Base-by-base conservation (phyloP, 2,113 vertebrate species). In the Erythrolamprus reginae region DNA sequence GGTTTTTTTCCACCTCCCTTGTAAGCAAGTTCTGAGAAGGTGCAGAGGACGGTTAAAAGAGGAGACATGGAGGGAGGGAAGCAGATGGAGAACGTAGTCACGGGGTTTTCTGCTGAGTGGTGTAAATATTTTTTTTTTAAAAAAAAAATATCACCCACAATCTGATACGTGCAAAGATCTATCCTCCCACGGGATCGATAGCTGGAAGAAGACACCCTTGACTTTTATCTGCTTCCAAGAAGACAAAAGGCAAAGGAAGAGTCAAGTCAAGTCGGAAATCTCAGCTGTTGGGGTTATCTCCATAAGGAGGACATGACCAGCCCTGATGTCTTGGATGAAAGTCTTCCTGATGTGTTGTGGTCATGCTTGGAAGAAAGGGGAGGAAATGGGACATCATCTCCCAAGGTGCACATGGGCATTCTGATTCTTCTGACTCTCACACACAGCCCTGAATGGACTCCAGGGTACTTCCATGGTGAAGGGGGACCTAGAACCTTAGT, bases 21-120 rank as follows among this genome's bases (percentile, higher is more conserved):
- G 45, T 15, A 19, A 56, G 93, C 89, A 52, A 24, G 94, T 94
- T 94, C 95, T 90, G 93, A 94, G 94, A 95, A 95, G 90, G 70
- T 23, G 94, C 89, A 94, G 96, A 97, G 93, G 96, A 95, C 95
- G 94, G 90, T 96, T 56, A 24, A 95, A 97, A 97, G 96, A 93
- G 0, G 88, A 70, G 15, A n/a, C n/a, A n/a, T n/a, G n/a, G n/a
- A n/a, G n/a, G 85, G 70, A 10, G 28, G 17, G 48, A 23, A 33
- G 19, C 21, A 33, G 7, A 38, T 1, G 84, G 33, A 28, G 2
- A 24, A 89, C 82, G 92, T 0, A 33, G 2, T 28, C 88, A 90
- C 10, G 53, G 70, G 2, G 88, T 96, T 96, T 96, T 97, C 95
- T 96, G 96, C 96, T 96, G 97, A 95, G 95, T 95, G 17, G 38